Base-by-base conservation (phyloP, 23 tunicate genomes). In the Ascidia mentula region DNA sequence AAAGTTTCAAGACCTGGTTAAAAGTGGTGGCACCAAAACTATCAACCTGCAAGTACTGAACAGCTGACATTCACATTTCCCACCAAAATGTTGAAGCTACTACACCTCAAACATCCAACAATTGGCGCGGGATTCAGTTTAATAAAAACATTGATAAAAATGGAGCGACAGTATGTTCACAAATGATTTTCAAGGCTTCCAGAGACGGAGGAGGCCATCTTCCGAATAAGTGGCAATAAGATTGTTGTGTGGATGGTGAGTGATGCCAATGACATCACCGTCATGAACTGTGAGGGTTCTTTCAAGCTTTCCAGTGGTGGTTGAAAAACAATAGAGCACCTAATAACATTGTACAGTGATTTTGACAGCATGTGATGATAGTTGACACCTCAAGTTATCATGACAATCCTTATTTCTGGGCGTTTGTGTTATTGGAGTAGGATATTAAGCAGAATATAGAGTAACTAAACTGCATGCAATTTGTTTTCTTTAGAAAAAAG, bases 201-300 rank as follows among this genome's bases (percentile, higher is more conserved):
- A 94, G 22, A 94, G 69, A n/a, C 90, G 80, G 1, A 94, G 77
- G 26, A 94, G 45, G n/a, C 98, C 98, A 40, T 94, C 98, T 80
- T 94, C 98, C 0, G 98, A 89, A 72, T 88, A 94, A 0, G 98
- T 94, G 32, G 89, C 98, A 60, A 94, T 81, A 1, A 94, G 69
- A 77, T 94, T 94, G 80, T 85, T 88, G 79, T 94, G 98, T 8
- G 98, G 98, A 40, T 94, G 98, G 73, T 94, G 98, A 0, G 88
- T 75, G 37, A 94, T 89, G 18, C 98, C 98, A 0, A 94, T 94
- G 34, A 94, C 98, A 32, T 92, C 98, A 34, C 87, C 72, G 22
- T 92, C 98, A 71, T 92, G 98, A 32, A 92, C 92, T 20, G 94
- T 94, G n/a, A 94, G 72, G 9, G 98, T 94, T 60, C 98, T 60